Percentiles rank a stretch among this genome's conserved stretches.
Evolutionary conservation across 64 coral and sea anemone genomes (phyloP).

Genomic region (Pachyseris speciosa): DNA sequence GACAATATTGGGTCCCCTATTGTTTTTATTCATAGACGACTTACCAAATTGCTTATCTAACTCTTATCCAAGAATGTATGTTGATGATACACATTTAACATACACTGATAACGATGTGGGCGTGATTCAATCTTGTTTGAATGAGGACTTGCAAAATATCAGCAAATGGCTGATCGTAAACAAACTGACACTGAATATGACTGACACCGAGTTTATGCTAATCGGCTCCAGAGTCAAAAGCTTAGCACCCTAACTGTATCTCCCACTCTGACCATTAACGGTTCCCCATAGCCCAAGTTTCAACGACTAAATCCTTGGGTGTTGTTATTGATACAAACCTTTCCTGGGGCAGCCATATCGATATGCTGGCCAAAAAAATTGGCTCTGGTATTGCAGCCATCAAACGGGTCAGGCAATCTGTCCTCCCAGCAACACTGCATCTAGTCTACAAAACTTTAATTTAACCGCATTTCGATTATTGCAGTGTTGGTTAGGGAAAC

Average conservation of each 20-base stretch:
- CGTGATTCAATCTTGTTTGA: neutral
- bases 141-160: neutral
- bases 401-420: slow-evolving; percentile 48
- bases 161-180: neutral
- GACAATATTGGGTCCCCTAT: slow-evolving; percentile 26
- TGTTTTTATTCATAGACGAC: slow-evolving; percentile 48
- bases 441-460: no score
- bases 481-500: no score
- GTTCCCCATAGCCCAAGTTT: slow-evolving; percentile 37
- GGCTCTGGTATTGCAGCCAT: slow-evolving; percentile 46
- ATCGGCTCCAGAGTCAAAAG: slow-evolving; percentile 45
- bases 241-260: slow-evolving; percentile 12
- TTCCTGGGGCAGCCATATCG: slow-evolving; percentile 25
- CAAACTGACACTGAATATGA: neutral
- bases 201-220: slow-evolving; percentile 34
- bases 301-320: slow-evolving; percentile 27
- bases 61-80: slow-evolving; percentile 52
- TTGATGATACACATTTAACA: slow-evolving; percentile 36
- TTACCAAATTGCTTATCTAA: slow-evolving; percentile 38
- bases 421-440: slow-evolving; percentile 17
- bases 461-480: no score
- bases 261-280: neutral
- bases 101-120: slow-evolving; percentile 4
- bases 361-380: slow-evolving; percentile 18
- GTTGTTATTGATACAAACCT: slow-evolving; percentile 47